These are phyloP conservation scores for Bombycilla garrulus DNA, from an alignment of 2,113 vertebrate genomes.

Conservation along the genomic window DNA sequence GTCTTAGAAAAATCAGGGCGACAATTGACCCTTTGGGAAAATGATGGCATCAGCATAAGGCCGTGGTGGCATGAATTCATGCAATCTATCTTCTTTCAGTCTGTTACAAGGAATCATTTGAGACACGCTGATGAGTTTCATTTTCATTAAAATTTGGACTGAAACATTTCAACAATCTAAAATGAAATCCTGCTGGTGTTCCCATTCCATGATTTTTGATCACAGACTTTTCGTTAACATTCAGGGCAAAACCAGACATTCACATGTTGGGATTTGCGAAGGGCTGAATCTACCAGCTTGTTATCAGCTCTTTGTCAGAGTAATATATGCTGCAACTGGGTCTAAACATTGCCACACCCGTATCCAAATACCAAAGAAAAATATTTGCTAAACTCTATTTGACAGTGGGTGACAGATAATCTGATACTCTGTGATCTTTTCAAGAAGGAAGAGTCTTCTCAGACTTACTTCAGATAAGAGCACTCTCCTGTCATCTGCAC, in stretches of 20 bases:
- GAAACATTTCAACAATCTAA: neutral
- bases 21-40: neutral
- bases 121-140: neutral
- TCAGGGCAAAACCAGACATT: neutral
- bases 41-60: neutral
- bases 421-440: slow-evolving; percentile 22
- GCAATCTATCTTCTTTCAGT: neutral
- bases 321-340: neutral
- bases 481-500: neutral
- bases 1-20: too few species aligned
- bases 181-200: neutral
- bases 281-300: neutral
- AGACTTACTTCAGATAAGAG: neutral
- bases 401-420: neutral
- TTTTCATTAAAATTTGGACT: neutral
- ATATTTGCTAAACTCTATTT: neutral
- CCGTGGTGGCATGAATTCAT: neutral
- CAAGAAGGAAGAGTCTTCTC: slow-evolving; percentile 30
- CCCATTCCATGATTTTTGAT: neutral
- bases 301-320: neutral
- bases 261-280: neutral
- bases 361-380: slow-evolving; percentile 3
- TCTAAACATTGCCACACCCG: neutral
- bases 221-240: neutral
- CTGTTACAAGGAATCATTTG: neutral